These are phyloP conservation scores for Gracilinanus agilis DNA, from an alignment of 2,113 vertebrate genomes.

Conservation along the genomic window DNA sequence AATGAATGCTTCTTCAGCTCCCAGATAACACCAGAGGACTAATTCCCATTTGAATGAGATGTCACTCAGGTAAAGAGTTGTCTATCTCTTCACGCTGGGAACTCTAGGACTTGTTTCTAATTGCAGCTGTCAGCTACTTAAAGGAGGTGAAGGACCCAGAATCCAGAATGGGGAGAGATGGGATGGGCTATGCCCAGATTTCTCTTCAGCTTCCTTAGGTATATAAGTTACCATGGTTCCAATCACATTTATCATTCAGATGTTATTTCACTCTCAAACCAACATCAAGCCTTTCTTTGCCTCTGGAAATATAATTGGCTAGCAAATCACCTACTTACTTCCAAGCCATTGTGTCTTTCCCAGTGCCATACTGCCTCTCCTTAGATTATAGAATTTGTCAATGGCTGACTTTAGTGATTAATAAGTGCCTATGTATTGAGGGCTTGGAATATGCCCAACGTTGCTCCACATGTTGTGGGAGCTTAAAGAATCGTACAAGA, in stretches of 20 bases:
- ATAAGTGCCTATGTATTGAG: not conserved
- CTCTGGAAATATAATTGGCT: not conserved
- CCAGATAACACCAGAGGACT: not conserved
- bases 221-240: not conserved
- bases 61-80: not conserved
- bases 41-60: not conserved
- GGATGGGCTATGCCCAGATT: not conserved
- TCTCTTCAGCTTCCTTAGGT: not conserved
- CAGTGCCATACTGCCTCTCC: not conserved
- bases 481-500: not conserved
- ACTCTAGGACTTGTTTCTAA: not conserved
- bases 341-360: not conserved
- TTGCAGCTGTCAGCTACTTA: not conserved
- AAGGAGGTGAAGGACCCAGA: not conserved
- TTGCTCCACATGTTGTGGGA: not conserved
- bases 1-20: not conserved
- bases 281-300: no score
- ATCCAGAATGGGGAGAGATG: not conserved
- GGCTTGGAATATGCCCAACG: not conserved
- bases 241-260: not conserved
- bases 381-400: not conserved
- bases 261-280: not conserved
- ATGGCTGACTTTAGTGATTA: not conserved
- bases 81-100: not conserved
- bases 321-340: not conserved